Evolutionary conservation across 64 coral and sea anemone species (phyloP).

Genomic region (Acropora tenuis): DNA sequence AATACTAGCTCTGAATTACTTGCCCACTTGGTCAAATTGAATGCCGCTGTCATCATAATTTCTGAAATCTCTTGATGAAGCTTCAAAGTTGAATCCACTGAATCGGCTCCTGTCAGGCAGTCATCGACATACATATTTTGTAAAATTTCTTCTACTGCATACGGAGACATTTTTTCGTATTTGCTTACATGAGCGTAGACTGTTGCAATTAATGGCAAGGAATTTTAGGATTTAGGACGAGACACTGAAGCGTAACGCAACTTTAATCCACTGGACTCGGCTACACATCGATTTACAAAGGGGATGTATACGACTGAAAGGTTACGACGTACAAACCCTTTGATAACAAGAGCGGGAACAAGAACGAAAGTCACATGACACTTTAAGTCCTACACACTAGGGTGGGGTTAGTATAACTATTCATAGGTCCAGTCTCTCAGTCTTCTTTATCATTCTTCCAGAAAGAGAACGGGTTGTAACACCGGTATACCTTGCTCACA

Average conservation of each 20-base stretch:
- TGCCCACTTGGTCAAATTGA: slow-evolving; percentile 45
- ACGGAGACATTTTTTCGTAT: not conserved
- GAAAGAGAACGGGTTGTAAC: no score
- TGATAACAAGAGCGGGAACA: no score
- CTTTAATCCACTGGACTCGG: not conserved
- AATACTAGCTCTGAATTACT: slow-evolving; percentile 34
- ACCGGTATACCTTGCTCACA: no score
- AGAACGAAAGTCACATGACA: no score
- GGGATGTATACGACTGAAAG: no score
- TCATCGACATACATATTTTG: slow-evolving; percentile 8
- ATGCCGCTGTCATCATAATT: not conserved
- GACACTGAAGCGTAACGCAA: not conserved
- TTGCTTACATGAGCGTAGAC: not conserved
- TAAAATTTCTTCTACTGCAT: slow-evolving; percentile 1
- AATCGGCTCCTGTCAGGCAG: not conserved
- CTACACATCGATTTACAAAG: slow-evolving; percentile 3
- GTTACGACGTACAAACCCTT: no score
- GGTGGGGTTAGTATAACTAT: no score
- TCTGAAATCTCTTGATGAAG: slow-evolving; percentile 3
- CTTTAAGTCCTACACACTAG: no score
- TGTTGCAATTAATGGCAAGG: not conserved
- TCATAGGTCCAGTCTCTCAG: no score
- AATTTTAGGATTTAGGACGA: not conserved
- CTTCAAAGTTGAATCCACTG: not conserved
- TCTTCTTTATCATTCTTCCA: no score